These are phyloP conservation scores for Urosaurus nigricauda DNA, from an alignment of 2,797 vertebrate genomes.

Conservation along the genomic window DNA sequence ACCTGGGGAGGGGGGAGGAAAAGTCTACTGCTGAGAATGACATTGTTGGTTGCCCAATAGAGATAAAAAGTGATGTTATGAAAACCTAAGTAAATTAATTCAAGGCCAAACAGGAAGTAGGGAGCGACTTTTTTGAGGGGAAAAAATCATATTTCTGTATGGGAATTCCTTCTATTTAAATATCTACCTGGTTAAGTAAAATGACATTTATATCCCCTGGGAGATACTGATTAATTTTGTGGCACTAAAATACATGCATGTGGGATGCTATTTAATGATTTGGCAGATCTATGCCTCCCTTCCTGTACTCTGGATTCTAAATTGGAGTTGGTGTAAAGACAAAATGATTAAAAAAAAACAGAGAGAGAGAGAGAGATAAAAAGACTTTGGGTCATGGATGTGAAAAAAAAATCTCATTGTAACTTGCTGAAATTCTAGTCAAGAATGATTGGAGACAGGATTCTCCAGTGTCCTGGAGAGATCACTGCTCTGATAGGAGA, in stretches of 20 bases:
- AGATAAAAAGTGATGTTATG: not conserved
- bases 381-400: not conserved
- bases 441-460: too few relatives aligned
- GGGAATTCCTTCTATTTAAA: not conserved
- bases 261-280: not conserved
- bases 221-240: not conserved
- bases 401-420: too few relatives aligned
- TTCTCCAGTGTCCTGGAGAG: too few relatives aligned
- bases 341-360: too few relatives aligned
- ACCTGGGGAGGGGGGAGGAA: not conserved
- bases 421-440: too few relatives aligned
- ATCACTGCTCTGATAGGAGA: too few relatives aligned
- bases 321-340: not conserved
- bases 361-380: not conserved
- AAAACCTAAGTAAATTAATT: conserved; percentile 24
- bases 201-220: not conserved
- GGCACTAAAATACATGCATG: not conserved
- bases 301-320: not conserved
- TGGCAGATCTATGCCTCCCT: not conserved
- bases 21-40: not conserved
- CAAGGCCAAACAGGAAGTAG: not conserved
- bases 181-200: not conserved
- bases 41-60: conserved; percentile 2
- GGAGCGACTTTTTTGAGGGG: not conserved
- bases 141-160: not conserved